Base-by-base conservation (phyloP, 2,797 vertebrate species). In the Characodon lateralis region DNA sequence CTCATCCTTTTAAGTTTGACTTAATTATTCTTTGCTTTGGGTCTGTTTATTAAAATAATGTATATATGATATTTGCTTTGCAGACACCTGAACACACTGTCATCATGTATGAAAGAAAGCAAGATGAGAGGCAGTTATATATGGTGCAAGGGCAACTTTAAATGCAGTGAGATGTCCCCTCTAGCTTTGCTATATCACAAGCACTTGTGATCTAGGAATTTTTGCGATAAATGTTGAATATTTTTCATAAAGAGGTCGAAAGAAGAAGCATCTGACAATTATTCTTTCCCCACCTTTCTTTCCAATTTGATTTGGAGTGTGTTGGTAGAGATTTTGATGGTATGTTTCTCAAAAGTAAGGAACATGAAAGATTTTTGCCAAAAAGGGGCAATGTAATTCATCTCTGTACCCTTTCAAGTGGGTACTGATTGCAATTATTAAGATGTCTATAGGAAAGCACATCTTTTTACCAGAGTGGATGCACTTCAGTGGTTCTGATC, bases 401-500 rank as follows among this genome's bases (percentile, higher is more conserved):
- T 87, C 78, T 77, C 77, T 81, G 82, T 83, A 35, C 65, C 78
- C 81, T 79, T 91, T 87, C 85, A 91, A 75, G 80, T 76, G 72
- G 81, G 71, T 59, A 83, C 88, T 90, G 85, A 91, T 92, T 91
- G 85, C 78, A 73, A 79, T 82, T 77, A 73, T 78, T 74, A 83
- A 88, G 77, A 88, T 73, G 77, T 59, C 80, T 53, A 79, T 86
- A 81, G 79, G 85, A 89, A 93, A 89, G 89, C 87, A 88, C 80
- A 85, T 89, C 77, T 78, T 80, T 72, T 85, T 58, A 68, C 74
- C 71, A 84, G 91, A 92, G 89, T 91, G 85, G 92, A 89, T 83
- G 84, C 91, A 89, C 92, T 93, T 73, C 80, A 92, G 69, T 88
- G 85, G 82, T 90, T 90, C 82, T 92, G 85, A 94, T 93, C 89